Evolutionary conservation across 2,113 vertebrate genomes (phyloP).

Genomic region (Acinonyx jubatus): DNA sequence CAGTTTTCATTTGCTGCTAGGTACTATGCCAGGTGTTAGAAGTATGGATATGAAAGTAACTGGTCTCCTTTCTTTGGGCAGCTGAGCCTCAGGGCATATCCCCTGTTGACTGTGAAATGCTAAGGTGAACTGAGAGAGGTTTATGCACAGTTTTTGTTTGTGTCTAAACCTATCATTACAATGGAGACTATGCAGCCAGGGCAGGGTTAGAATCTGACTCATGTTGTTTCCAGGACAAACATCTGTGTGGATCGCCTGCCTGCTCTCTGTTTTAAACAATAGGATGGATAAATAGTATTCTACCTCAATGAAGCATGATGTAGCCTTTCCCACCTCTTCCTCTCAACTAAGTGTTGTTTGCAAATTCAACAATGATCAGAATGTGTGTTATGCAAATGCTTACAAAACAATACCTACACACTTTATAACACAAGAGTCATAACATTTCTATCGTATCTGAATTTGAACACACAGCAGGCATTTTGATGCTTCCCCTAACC

Average conservation of each 20-base stretch:
- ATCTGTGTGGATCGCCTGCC: not conserved
- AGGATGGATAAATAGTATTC: slow-evolving; percentile 25
- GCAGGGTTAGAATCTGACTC: not conserved
- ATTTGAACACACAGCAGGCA: not conserved
- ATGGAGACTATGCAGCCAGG: not conserved
- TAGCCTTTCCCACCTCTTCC: not conserved
- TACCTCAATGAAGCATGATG: not conserved
- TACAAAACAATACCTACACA: not conserved
- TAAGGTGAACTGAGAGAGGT: not conserved
- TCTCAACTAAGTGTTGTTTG: not conserved
- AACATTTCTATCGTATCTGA: not conserved
- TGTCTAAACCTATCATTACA: not conserved
- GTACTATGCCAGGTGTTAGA: not conserved
- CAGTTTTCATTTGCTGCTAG: not conserved
- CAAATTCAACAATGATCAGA: slow-evolving; percentile 35
- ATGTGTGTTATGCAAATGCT: not conserved
- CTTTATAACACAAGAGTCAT: not conserved
- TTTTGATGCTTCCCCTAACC: not conserved
- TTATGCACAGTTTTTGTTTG: not conserved
- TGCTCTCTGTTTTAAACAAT: not conserved
- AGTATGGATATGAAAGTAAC: not conserved
- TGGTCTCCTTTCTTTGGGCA: not conserved
- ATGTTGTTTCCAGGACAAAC: not conserved
- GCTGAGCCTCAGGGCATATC: not conserved
- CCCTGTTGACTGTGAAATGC: not conserved